Conservation (phyloP, 2,888 invertebrate species). For the Endomychus coccineus region DNA sequence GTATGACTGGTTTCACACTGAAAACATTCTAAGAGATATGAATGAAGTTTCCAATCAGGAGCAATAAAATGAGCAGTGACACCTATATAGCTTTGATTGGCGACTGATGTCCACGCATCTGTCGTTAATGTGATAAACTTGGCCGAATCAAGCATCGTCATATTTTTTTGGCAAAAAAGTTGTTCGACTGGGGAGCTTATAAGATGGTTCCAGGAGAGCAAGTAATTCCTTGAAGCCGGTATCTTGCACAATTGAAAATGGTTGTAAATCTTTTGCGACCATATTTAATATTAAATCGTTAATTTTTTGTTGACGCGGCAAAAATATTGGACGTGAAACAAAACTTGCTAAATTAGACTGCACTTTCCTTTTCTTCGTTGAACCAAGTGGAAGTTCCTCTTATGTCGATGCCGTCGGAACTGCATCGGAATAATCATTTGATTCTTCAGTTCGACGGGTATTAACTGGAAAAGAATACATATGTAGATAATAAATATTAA, state of each 20-base stretch:
- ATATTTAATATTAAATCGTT: constrained; percentile 14
- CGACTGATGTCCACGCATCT: constrained; percentile 26
- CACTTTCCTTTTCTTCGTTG: no score
- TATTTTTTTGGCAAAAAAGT: no score
- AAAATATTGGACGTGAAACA: no score
- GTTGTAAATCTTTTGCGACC: constrained; percentile 15
- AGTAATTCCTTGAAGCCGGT: constrained; percentile 12
- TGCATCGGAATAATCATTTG: no score
- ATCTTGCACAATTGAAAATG: constrained; percentile 18
- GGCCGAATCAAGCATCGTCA: no score
- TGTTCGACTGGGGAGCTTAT: constrained; percentile 8
- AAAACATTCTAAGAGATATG: constrained; percentile 9
- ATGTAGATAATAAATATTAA: no score
- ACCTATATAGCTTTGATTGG: constrained; percentile 20
- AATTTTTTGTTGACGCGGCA: no score
- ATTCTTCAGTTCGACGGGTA: no score
- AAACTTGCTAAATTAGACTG: no score
- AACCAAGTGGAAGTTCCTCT: no score
- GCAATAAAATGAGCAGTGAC: constrained; percentile 23
- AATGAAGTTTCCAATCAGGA: constrained; percentile 6
- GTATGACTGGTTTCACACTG: constrained; percentile 17
- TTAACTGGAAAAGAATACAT: no score
- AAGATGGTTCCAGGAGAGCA: constrained; percentile 13
- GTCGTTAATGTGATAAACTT: constrained; percentile 22
- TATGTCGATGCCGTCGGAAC: no score